A percentile compares a stretch with the other conserved stretches of the same genome.
Evolutionary conservation across 2,113 vertebrate species (phyloP).

Genomic region (Drymodes brunneopygia): DNA sequence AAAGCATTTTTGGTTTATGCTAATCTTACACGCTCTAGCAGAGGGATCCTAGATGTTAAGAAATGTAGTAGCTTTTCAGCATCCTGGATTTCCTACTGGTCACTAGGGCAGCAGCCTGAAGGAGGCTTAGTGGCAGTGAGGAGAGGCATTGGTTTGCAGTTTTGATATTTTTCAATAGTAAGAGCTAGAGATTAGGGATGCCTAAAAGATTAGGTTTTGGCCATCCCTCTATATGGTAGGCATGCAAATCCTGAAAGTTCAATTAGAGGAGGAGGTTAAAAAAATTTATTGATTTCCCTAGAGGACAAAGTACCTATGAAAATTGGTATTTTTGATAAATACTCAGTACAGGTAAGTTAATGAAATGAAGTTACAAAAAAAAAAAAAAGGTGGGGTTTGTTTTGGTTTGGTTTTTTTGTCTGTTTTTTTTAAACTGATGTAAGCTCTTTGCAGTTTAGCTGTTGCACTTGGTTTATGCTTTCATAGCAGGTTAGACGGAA

Average conservation of each 20-base stretch:
- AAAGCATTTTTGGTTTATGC: neutral
- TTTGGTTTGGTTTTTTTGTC: neutral
- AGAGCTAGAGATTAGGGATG: neutral
- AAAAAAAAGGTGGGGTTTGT: neutral
- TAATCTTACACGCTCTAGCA: neutral
- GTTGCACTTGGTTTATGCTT: neutral
- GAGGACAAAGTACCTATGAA: neutral
- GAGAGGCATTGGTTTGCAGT: neutral
- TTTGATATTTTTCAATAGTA: neutral
- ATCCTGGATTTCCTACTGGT: neutral
- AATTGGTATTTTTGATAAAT: neutral
- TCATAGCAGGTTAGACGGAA: neutral
- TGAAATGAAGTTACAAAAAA: neutral
- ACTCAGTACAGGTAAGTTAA: neutral
- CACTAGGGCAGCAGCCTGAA: neutral
- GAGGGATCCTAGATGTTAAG: neutral
- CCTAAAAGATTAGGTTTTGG: neutral
- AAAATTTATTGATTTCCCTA: neutral
- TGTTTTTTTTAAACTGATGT: neutral
- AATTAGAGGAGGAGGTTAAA: rapidly evolving
- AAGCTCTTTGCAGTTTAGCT: neutral
- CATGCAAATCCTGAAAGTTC: neutral
- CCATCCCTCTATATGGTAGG: neutral
- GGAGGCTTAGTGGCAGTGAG: neutral
- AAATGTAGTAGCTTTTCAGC: neutral